These are phyloP conservation scores for Tympanoctomys barrerae DNA, from an alignment of 2,797 vertebrate species.

Conservation along the genomic window DNA sequence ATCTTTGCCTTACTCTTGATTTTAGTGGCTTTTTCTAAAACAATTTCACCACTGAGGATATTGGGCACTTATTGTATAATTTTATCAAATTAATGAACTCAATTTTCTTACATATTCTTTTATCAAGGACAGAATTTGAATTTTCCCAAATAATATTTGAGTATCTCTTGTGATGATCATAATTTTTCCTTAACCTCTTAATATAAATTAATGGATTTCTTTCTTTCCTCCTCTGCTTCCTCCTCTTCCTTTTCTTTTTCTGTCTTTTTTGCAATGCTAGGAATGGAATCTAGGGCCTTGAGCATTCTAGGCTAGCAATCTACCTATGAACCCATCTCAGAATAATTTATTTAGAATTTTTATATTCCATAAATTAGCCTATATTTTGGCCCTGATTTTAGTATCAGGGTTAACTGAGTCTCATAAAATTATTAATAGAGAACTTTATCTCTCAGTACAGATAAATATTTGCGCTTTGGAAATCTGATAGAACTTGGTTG, in stretches of 20 bases:
- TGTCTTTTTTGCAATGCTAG: background rate
- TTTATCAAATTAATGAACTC: conserved; percentile 36
- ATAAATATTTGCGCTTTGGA: conserved; percentile 52
- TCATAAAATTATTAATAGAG: conserved; percentile 59
- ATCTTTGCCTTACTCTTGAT: conserved; percentile 27
- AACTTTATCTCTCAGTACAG: conserved; percentile 51
- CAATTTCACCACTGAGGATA: background rate
- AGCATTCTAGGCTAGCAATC: background rate
- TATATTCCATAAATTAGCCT: background rate
- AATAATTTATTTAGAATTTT: conserved; percentile 25
- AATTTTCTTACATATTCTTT: conserved; percentile 37
- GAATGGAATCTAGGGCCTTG: background rate
- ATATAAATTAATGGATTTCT: conserved; percentile 33
- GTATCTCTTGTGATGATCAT: background rate
- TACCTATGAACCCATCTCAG: background rate
- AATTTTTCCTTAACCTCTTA: conserved; percentile 32
- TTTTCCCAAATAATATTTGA: conserved; percentile 39
- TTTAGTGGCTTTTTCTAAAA: conserved; percentile 15
- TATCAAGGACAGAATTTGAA: conserved; percentile 36
- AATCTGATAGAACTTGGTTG: background rate
- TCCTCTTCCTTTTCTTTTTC: background rate
- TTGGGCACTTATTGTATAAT: conserved; percentile 7
- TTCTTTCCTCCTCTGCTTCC: too few species aligned
- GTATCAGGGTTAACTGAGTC: conserved; percentile 36
- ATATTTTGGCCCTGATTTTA: conserved; percentile 57